These are phyloP conservation scores for Eupithecia vulgata DNA, from an alignment of 2,888 invertebrate species.

Conservation along the genomic window DNA sequence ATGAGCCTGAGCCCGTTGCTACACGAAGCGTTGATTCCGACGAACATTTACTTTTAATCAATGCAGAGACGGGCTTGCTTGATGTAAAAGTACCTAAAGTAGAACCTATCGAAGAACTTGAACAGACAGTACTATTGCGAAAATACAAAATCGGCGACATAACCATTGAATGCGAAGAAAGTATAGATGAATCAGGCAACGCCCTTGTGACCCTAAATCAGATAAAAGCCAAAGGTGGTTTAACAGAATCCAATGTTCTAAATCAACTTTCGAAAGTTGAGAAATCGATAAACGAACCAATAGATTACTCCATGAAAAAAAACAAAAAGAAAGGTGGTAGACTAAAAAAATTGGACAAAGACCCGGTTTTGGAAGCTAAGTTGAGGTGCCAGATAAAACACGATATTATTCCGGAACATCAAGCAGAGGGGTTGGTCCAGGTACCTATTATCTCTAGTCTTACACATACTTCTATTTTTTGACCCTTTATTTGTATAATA, in stretches of 20 bases:
- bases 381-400: constrained; percentile 17
- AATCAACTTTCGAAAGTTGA: constrained; percentile 2
- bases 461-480: not conserved
- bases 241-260: not conserved
- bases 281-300: not conserved
- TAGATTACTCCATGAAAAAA: not conserved
- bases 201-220: not conserved
- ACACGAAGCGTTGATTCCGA: not conserved
- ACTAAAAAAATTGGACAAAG: not conserved
- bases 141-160: constrained; percentile 18
- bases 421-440: constrained; percentile 25
- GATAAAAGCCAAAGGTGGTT: constrained; percentile 1
- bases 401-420: constrained; percentile 17
- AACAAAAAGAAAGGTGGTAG: not conserved
- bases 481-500: too few species aligned
- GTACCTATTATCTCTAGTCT: constrained; percentile 8
- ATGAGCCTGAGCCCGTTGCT: not conserved
- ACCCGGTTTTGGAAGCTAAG: not conserved
- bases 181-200: not conserved
- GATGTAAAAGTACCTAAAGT: not conserved
- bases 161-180: constrained; percentile 5
- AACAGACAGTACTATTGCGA: not conserved
- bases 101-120: not conserved
- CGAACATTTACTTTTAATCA: not conserved
- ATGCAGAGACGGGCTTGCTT: not conserved